Evolutionary conservation across 1,140 invertebrate genomes (phyloP).

Genomic region (Drosophila asahinai): DNA sequence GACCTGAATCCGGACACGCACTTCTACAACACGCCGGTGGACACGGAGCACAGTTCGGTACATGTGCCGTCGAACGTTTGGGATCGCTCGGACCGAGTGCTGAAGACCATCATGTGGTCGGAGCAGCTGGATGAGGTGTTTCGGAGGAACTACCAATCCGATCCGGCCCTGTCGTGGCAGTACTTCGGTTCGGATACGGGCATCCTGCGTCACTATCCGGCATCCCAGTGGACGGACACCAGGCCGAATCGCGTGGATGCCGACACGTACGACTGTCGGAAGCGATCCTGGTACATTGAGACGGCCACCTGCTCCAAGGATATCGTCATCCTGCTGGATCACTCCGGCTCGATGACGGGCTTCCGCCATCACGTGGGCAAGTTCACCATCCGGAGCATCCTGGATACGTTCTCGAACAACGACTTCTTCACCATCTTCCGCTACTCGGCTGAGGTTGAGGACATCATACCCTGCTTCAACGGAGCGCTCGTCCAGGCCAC

Average conservation of each 20-base stretch:
- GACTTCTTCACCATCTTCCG: slow-evolving; percentile 98
- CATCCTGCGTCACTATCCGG: slow-evolving; percentile 96
- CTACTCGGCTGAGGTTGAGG: slow-evolving; percentile 88
- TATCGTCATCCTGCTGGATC: slow-evolving; percentile 97
- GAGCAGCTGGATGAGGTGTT: slow-evolving; percentile 94
- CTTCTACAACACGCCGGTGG: slow-evolving; percentile 94
- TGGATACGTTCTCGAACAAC: slow-evolving; percentile 98
- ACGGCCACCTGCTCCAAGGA: slow-evolving; percentile 99
- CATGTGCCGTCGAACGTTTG: slow-evolving; percentile 98
- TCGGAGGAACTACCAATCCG: slow-evolving; percentile 92
- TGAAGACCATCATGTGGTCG: slow-evolving; percentile 94
- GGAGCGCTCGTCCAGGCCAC: slow-evolving; percentile 95
- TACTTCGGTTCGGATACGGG: slow-evolving; percentile 97
- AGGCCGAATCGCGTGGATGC: slow-evolving; percentile 85
- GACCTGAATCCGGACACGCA: slow-evolving; percentile 90
- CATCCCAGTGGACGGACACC: slow-evolving; percentile 86
- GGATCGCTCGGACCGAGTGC: slow-evolving; percentile 89
- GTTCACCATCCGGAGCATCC: slow-evolving; percentile 92
- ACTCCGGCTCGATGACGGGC: slow-evolving; percentile 99
- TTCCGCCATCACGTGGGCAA: slow-evolving; percentile 88
- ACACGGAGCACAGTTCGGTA: slow-evolving; percentile 93
- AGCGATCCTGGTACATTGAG: slow-evolving; percentile 97
- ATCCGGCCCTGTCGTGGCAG: slow-evolving; percentile 97
- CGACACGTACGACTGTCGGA: slow-evolving; percentile 94
- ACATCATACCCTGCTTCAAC: slow-evolving; percentile 93